These are phyloP conservation scores for Congeria kusceri DNA, from an alignment of 2,888 invertebrate species.

Conservation along the genomic window DNA sequence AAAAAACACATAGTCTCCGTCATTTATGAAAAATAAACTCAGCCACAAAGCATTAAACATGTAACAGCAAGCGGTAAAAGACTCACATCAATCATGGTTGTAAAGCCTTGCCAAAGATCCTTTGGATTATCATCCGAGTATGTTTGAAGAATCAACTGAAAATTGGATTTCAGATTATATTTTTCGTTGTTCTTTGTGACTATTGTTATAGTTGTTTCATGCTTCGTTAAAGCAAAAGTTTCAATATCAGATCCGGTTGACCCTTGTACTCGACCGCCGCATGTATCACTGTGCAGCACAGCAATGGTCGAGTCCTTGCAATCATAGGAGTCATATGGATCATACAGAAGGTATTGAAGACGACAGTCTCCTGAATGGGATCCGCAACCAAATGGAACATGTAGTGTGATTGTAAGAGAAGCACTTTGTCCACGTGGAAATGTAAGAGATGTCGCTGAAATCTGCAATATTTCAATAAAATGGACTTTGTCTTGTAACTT, in stretches of 20 bases:
- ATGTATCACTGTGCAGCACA: conserved; percentile 8
- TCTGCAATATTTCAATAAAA: conserved; percentile 14
- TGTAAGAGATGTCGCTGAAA: conserved; percentile 8
- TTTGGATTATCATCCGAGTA: conserved; percentile 16
- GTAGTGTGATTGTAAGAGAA: conserved; percentile 1
- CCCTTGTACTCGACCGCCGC: conserved; percentile 21
- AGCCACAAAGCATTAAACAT: too few species aligned
- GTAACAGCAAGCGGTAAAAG: too few species aligned
- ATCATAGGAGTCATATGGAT: conserved; percentile 22
- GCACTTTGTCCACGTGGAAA: conserved; percentile 12
- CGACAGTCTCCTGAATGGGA: not conserved
- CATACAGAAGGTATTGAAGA: conserved; percentile 21
- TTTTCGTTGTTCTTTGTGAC: conserved; percentile 32
- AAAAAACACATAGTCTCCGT: too few species aligned
- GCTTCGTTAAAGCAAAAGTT: not conserved
- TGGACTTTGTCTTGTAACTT: too few species aligned
- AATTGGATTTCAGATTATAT: conserved; percentile 20
- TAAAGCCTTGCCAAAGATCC: not conserved
- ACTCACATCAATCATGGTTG: conserved; percentile 10
- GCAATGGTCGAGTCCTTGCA: conserved; percentile 30
- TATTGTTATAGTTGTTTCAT: conserved; percentile 20
- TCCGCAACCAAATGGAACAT: conserved; percentile 36
- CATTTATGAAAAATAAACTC: too few species aligned
- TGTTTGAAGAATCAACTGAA: conserved; percentile 10
- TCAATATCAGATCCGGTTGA: not conserved